Base-by-base conservation (phyloP, 2,888 invertebrate genomes). In the Trichogramma evanescens region DNA sequence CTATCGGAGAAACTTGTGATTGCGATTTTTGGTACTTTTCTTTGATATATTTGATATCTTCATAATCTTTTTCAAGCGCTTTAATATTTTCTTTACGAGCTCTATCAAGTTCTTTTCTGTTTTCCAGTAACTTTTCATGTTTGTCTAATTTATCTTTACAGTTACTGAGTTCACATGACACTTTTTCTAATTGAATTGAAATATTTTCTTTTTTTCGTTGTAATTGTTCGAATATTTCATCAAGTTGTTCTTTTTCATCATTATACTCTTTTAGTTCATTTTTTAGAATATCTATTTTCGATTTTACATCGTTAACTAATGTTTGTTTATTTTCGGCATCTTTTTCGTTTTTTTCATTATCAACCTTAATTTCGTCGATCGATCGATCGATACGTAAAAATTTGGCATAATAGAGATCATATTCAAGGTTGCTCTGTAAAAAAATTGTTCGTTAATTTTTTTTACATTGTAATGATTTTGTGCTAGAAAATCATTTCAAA, bases 151-250 rank as follows among this genome's bases (percentile, higher is more conserved):
- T 50, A 6, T 51, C 13, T 46, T 54, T 9, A 6, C 41, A 40
- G 6, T 4, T 6, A 7, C n/a, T 9, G 48, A 58, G 9, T 4
- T 58, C 41, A 26, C 56, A 10, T 10, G 48, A n/a, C 5, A 10
- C 5, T 48, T 94, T 74, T 92, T 89, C 76, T 93, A 91, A 81
- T 95, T 94, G 0, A 10, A n/a, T 48, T 10, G 91, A 85, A 1
- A 94, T 93, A 63, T 91, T 87, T 74, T 93, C 95, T 76, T 95
- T 95, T 0, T 93, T 90, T 76, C 93, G 93, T 56, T 95, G 93
- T 76, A 92, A 94, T 2, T 91, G 85, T 0, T 95, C 94, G 54
- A 91, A 85, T 74, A 48, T 10, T 13, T 48, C 10, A 39, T 53
- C 42, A 7, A 41, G 1, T 46, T 40, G 7, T 48, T 51, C 44